These are phyloP conservation scores for Brachyrhaphis roseni DNA, from an alignment of 2,797 vertebrate genomes.

Conservation along the genomic window DNA sequence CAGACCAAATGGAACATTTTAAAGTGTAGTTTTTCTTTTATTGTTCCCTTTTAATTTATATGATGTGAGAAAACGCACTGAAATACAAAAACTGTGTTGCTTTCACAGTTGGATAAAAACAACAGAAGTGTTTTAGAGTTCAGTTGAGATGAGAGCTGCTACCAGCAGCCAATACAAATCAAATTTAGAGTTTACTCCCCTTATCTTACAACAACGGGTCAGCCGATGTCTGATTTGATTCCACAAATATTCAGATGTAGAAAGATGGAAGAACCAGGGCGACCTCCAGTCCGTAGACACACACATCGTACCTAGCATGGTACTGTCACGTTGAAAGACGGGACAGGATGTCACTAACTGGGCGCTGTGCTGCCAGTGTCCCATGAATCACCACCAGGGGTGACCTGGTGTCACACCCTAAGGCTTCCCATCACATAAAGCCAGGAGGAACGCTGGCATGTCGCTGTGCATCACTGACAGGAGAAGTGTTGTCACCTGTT, in stretches of 20 bases:
- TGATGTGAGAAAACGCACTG: background rate
- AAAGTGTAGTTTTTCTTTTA: too few species aligned
- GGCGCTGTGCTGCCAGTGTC: background rate
- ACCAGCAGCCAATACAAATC: background rate
- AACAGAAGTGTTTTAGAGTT: background rate
- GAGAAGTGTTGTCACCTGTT: background rate
- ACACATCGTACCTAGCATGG: background rate
- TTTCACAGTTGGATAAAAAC: too few species aligned
- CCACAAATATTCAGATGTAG: background rate
- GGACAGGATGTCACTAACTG: background rate
- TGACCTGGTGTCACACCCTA: background rate
- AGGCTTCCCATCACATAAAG: background rate
- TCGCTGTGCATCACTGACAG: background rate
- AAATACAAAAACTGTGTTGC: background rate
- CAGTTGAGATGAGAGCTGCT: background rate
- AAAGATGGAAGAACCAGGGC: background rate
- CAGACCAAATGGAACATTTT: too few species aligned
- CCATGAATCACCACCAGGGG: background rate
- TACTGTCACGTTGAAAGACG: background rate
- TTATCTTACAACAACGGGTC: background rate
- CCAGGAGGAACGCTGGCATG: background rate
- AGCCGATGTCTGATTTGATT: background rate
- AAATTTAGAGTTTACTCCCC: background rate
- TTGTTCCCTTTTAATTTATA: background rate
- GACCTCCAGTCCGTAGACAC: background rate